Conservation (phyloP, 2,797 vertebrate species). For the Sebastes dallii region DNA sequence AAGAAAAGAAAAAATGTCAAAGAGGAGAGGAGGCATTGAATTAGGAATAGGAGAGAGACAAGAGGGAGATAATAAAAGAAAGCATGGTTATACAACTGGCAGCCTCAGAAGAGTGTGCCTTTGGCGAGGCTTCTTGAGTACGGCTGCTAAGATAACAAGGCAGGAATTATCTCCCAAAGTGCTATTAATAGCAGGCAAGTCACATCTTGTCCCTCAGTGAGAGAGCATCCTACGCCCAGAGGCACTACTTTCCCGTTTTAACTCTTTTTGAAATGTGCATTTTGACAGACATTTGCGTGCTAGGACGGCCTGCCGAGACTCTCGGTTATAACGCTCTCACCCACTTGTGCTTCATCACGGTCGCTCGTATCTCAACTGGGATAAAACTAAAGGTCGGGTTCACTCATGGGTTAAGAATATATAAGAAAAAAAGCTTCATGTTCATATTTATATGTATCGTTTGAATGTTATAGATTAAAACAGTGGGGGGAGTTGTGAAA, state of each 20-base stretch:
- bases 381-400: neutral
- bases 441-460: neutral
- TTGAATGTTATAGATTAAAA: neutral
- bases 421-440: neutral
- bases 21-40: constrained; percentile 32
- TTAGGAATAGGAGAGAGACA: constrained; percentile 33
- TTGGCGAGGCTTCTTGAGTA: constrained; percentile 66
- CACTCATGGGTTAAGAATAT: neutral
- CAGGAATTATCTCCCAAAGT: constrained; percentile 81
- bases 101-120: constrained; percentile 61
- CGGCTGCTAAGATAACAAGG: constrained; percentile 78
- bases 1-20: constrained; percentile 20
- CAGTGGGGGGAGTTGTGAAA: neutral
- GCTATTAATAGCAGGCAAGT: constrained; percentile 84
- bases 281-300: constrained; percentile 57
- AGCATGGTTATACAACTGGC: constrained; percentile 69
- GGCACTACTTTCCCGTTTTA: constrained; percentile 64
- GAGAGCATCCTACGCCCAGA: constrained; percentile 67
- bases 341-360: neutral
- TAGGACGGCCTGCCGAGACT: constrained; percentile 10
- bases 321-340: constrained; percentile 14
- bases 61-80: constrained; percentile 42
- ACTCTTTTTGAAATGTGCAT: constrained; percentile 55
- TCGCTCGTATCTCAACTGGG: neutral
- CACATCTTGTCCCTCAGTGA: constrained; percentile 76